Percentiles rank a stretch among this genome's conserved stretches.
These are phyloP conservation scores for Panzeria rudis DNA, from an alignment of 2,888 invertebrate species.

Conservation along the genomic window DNA sequence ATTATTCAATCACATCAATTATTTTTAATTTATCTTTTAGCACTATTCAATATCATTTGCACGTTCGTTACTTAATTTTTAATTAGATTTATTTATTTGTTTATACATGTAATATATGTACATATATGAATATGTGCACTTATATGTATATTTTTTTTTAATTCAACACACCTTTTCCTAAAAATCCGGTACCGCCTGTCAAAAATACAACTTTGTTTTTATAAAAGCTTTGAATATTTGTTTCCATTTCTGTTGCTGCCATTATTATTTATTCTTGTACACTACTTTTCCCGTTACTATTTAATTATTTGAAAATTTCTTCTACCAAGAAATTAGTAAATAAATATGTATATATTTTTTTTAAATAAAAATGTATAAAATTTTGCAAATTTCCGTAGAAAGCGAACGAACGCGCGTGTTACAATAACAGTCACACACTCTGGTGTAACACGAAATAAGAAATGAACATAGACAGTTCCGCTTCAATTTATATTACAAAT, in stretches of 20 bases:
- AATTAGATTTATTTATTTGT: constrained; percentile 5
- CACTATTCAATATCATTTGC: background rate
- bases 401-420: constrained; percentile 63
- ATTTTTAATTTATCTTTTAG: background rate
- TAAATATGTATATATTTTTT: constrained; percentile 10
- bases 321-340: constrained; percentile 4
- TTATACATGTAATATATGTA: background rate
- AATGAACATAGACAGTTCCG: constrained; percentile 56
- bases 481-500: constrained; percentile 62
- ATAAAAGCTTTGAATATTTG: constrained; percentile 70
- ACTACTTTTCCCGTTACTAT: background rate
- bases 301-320: constrained; percentile 15
- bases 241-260: constrained; percentile 57
- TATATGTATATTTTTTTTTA: background rate
- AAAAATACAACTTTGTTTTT: constrained; percentile 68
- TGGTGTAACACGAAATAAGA: constrained; percentile 39
- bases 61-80: constrained; percentile 14
- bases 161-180: constrained; percentile 82
- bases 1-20: background rate
- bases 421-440: constrained; percentile 24
- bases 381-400: constrained; percentile 44
- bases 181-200: constrained; percentile 81
- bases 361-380: no score
- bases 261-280: constrained; percentile 27
- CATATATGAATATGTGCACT: background rate